phyloP scores from a whole-genome alignment of 2,113 vertebrate species.

The Uria lomvia region DNA sequence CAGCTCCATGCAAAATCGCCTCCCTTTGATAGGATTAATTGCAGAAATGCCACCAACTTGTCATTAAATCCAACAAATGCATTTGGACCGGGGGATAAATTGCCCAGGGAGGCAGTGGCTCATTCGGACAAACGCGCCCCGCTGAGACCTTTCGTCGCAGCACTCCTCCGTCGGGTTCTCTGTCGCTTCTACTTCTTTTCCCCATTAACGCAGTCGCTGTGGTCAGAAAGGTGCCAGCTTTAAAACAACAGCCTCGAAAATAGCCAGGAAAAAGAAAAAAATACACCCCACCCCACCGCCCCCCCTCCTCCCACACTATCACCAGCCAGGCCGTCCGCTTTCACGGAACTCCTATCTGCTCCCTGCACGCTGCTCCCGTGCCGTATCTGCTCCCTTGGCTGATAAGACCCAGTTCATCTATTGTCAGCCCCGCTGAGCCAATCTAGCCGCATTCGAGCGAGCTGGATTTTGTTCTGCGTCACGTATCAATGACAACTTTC shows the following conservation, averaged over 20 bases:
- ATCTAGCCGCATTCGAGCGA: constrained; percentile 30
- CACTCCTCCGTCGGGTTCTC: background rate
- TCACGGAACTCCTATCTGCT: constrained; percentile 44
- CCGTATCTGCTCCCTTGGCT: constrained; percentile 24
- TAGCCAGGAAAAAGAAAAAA: background rate
- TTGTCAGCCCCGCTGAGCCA: constrained; percentile 50
- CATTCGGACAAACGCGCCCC: background rate
- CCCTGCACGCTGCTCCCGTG: constrained; percentile 4
- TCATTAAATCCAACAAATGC: constrained; percentile 50
- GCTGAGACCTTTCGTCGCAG: constrained; percentile 10
- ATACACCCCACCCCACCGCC: too few relatives aligned
- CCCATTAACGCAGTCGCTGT: background rate
- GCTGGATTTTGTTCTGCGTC: constrained; percentile 65
- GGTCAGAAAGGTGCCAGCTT: constrained; percentile 22
- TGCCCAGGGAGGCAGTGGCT: background rate
- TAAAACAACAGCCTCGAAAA: constrained; percentile 5
- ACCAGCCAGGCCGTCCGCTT: background rate
- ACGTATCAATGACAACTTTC: constrained; percentile 49
- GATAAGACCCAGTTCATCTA: constrained; percentile 41
- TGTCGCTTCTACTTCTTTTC: background rate
- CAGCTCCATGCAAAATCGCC: background rate
- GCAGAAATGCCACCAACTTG: constrained; percentile 40
- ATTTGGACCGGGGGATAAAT: constrained; percentile 46
- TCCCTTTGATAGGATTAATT: constrained; percentile 53
- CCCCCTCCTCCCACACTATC: background rate